Evolutionary conservation across 2,888 invertebrate genomes (phyloP), one percentile per base, ranked within the genome.

Genomic region (Netelia virgata): DNA sequence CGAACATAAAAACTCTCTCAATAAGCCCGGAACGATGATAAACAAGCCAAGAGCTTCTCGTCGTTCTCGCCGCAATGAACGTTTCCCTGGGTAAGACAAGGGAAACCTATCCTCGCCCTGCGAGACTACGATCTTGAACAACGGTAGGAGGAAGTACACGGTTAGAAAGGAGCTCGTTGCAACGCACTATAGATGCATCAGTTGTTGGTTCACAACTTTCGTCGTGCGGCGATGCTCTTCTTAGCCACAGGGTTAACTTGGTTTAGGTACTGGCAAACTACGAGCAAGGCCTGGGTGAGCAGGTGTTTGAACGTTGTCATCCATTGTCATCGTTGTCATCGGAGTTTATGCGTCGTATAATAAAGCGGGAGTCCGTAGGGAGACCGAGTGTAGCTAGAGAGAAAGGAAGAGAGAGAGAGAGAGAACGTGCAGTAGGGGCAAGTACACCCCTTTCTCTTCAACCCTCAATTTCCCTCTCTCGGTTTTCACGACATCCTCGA

Each of bases 311-410:
- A 75, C 72, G 70, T 78, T 79, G 84, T 82, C 84, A 85, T 79
- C 78, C 84, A 82, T 85, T 82, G 82, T 85, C 82, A 85, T 85
- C 78, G 78, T 84, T 84, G 84, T 84, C 84, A 84, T 72, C 69
- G 68, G 72, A 81, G 81, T 81, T 84, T 84, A 79, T 78, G 63
- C 70, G 66, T 64, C 36, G 79, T 82, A 76, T 82, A 82, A 82
- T 82, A 75, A 69, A 69, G 23, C 75, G 43, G 14, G 55, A 63
- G 55, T 20, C 63, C 63, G 28, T 28, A 28, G 63, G 74, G 74
- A 74, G n/a, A 23, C 64, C n/a, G 41, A 10, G 18, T 18, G 69
- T 16, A 69, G 61, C 43, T 43, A 28, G 36, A 23, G 63, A 20
- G 47, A 73, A 50, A 14, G 79, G 20, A 11, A 20, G 14, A 8